phyloP scores from a whole-genome alignment of 2,797 vertebrate species.

The Onychomys torridus region DNA sequence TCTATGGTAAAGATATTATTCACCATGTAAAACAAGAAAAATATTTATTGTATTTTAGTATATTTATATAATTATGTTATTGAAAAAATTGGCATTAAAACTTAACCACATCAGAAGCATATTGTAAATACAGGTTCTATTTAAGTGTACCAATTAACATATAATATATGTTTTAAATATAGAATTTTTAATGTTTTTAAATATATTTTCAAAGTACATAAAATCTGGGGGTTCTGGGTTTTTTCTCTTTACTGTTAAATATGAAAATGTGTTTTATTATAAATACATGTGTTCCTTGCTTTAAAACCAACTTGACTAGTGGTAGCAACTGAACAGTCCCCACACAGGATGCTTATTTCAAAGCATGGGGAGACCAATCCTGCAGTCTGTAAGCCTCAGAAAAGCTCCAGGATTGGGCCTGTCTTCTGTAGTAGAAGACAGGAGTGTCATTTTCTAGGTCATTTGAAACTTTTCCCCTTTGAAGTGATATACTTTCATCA shows the following conservation, averaged over 20 bases:
- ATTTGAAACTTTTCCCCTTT: slow-evolving; percentile 75
- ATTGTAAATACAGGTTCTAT: slow-evolving; percentile 93
- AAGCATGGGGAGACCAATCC: slow-evolving; percentile 73
- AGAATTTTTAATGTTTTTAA: slow-evolving; percentile 94
- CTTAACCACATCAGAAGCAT: slow-evolving; percentile 90
- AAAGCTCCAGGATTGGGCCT: slow-evolving; percentile 73
- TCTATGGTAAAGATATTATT: slow-evolving; percentile 88
- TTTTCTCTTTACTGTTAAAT: slow-evolving; percentile 91
- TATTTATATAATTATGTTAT: slow-evolving; percentile 93
- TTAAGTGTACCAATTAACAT: slow-evolving; percentile 93
- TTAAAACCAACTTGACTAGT: slow-evolving; percentile 87
- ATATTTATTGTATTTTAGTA: slow-evolving; percentile 93
- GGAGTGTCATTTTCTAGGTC: slow-evolving; percentile 77
- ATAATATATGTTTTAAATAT: slow-evolving; percentile 93
- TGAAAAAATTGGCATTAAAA: slow-evolving; percentile 92
- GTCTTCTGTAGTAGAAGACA: slow-evolving; percentile 77
- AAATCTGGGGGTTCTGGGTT: slow-evolving; percentile 87
- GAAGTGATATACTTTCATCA: slow-evolving; percentile 81
- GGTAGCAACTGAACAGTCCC: slow-evolving; percentile 85
- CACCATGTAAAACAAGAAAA: slow-evolving; percentile 91
- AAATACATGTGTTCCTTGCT: slow-evolving; percentile 89
- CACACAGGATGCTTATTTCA: slow-evolving; percentile 84
- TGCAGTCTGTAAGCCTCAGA: slow-evolving; percentile 61
- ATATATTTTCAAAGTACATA: slow-evolving; percentile 92
- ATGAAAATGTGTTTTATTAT: slow-evolving; percentile 89